Base-by-base conservation (phyloP, 2,888 invertebrate genomes). In the Phanerotoma sp. region DNA sequence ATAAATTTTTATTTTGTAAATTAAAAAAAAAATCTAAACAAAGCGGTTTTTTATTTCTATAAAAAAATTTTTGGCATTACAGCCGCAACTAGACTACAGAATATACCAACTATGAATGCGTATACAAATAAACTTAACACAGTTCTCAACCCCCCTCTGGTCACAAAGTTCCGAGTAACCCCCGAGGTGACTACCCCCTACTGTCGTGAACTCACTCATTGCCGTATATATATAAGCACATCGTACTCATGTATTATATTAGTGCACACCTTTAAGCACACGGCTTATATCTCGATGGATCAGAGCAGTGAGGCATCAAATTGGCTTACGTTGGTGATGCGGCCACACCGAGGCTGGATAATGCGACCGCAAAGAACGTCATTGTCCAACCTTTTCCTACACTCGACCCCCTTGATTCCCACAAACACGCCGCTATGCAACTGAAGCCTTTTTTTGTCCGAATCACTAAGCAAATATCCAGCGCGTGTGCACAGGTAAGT, bases 221-320 rank as follows among this genome's bases (percentile, higher is more conserved):
- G 51, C 53, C 15, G 45, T 57, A 52, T 57, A 61, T 60, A 61
- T 56, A 61, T 41, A 50, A 40, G 51, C 20, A 48, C 42, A 62
- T 62, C 51, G 57, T 59, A 56, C 51, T 56, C 44, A 16, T n/a
- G n/a, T 30, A 30, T n/a, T n/a, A 3, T 18, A 38, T 20, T 38
- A 10, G 56, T 59, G 57, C 38, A 45, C 58, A 56, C 51, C 47
- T 54, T 38, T 47, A 42, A 54, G 51, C 38, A 45, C 40, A 41
- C 50, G 50, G 32, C 60, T 63, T 59, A 66, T 69, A 71, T 70
- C 69, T 66, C 62, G 58, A 58, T 58, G 69, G 68, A 72, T 72
- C 68, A 66, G 66, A 61, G 68, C 71, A 72, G 66, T 65, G 69
- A 65, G 68, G 68, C 74, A 68, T 73, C 73, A 74, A 74, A 74